These are phyloP conservation scores for Erpetoichthys calabaricus DNA, from an alignment of 2,797 vertebrate species.

Conservation along the genomic window DNA sequence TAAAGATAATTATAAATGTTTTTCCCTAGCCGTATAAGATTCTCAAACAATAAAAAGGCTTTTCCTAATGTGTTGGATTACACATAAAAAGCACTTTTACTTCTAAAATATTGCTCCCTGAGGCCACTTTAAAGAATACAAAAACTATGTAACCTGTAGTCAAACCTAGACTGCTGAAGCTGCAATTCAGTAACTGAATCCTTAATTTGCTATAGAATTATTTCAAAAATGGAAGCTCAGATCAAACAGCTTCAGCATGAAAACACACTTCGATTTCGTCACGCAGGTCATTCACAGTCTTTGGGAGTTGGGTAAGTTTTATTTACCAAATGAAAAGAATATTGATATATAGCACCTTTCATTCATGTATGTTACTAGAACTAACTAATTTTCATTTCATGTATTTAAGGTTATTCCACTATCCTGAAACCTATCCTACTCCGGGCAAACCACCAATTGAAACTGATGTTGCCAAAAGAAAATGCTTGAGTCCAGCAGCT, in stretches of 20 bases:
- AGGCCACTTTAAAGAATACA: too few species aligned
- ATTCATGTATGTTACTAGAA: too few species aligned
- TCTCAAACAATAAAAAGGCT: too few species aligned
- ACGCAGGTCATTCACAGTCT: conserved; percentile 34
- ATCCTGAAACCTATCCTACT: conserved; percentile 40
- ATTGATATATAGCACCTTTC: too few species aligned
- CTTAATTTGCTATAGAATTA: conserved; percentile 43
- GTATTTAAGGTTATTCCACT: conserved; percentile 33
- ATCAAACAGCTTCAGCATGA: conserved; percentile 88
- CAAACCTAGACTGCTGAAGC: too few species aligned
- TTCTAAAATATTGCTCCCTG: too few species aligned
- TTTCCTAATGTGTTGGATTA: too few species aligned
- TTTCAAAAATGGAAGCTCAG: conserved; percentile 82
- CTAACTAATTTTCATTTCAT: background rate
- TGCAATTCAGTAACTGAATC: background rate
- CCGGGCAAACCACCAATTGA: conserved; percentile 34
- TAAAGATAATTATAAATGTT: too few species aligned
- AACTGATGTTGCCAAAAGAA: conserved; percentile 46
- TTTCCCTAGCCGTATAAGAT: too few species aligned
- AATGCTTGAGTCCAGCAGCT: conserved; percentile 37
- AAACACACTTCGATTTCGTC: conserved; percentile 53
- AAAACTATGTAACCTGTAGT: too few species aligned
- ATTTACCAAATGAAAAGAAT: too few species aligned
- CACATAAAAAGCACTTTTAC: too few species aligned
- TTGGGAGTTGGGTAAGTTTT: conserved; percentile 57